A percentile compares a stretch with the other conserved stretches of the same genome.
These are phyloP conservation scores for Brachionus plicatilis DNA, from an alignment of 1,140 invertebrate species.

Conservation along the genomic window DNA sequence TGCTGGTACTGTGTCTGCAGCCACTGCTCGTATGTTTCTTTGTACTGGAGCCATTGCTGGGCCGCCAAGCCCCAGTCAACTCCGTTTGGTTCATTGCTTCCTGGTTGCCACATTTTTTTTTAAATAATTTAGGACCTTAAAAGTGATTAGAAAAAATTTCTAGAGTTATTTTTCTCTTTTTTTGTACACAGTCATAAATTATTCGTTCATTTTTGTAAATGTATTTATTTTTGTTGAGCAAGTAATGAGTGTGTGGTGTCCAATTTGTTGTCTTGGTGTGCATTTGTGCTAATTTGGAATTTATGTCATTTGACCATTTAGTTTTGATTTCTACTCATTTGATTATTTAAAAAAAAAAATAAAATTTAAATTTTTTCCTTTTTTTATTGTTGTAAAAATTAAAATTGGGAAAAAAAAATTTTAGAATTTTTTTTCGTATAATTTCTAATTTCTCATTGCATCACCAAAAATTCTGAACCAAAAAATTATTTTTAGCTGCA, in stretches of 20 bases:
- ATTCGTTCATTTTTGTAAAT: background rate
- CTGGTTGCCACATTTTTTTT: constrained; percentile 32
- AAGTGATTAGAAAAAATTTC: background rate
- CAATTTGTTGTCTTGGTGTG: background rate
- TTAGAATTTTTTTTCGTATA: too few relatives aligned
- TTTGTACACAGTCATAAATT: background rate
- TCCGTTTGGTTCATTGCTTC: background rate
- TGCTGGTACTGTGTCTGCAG: constrained; percentile 27
- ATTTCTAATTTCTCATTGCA: too few relatives aligned
- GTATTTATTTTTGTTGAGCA: background rate
- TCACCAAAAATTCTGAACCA: too few relatives aligned
- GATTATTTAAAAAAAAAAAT: too few relatives aligned
- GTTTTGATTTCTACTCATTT: too few relatives aligned
- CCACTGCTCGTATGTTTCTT: constrained; percentile 30
- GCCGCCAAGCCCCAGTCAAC: constrained; percentile 24
- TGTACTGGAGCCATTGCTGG: constrained; percentile 36
- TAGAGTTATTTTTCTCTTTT: background rate
- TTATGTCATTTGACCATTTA: too few relatives aligned
- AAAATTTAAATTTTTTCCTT: too few relatives aligned
- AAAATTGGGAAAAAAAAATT: too few relatives aligned
- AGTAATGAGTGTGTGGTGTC: background rate
- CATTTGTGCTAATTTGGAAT: background rate
- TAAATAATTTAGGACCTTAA: background rate
- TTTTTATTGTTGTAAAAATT: too few relatives aligned
- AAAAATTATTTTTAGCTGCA: too few relatives aligned